Evolutionary conservation across 2,797 vertebrate genomes (phyloP).

Genomic region (Pogonophryne albipinna): DNA sequence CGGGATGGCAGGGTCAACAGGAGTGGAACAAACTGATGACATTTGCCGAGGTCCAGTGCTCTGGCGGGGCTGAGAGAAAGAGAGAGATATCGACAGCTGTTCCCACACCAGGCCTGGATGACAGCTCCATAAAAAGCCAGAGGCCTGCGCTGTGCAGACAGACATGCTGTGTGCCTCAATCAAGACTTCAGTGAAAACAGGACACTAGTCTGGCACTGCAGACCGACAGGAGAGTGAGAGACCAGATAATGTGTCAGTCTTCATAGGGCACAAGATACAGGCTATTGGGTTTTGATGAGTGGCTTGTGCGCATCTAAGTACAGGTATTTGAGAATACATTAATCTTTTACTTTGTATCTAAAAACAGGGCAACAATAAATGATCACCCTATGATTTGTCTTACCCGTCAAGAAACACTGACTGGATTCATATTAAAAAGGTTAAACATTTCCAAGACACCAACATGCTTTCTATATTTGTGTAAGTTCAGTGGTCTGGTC

Average conservation of each 20-base stretch:
- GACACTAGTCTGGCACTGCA: conserved; percentile 27
- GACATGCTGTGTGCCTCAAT: conserved; percentile 66
- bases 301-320: not conserved
- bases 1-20: conserved; percentile 59
- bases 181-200: conserved; percentile 49
- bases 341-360: not conserved
- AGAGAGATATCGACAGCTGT: conserved; percentile 79
- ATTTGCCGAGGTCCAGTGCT: conserved; percentile 78
- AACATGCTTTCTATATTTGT: not conserved
- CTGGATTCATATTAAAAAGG: not conserved
- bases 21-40: conserved; percentile 77
- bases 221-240: conserved; percentile 11
- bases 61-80: conserved; percentile 66
- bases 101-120: conserved; percentile 73
- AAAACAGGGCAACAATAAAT: conserved; percentile 4
- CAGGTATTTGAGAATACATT: not conserved
- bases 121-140: conserved; percentile 84
- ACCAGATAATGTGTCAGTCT: conserved; percentile 31
- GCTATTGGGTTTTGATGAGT: not conserved
- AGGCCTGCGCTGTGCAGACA: conserved; percentile 74
- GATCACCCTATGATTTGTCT: not conserved
- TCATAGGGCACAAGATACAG: not conserved
- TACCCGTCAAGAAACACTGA: not conserved
- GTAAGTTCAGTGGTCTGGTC: not conserved
- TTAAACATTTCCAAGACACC: not conserved